Conservation (phyloP, 92 coral and sea anemone species). For the Hydrozoanthus gracilis region DNA sequence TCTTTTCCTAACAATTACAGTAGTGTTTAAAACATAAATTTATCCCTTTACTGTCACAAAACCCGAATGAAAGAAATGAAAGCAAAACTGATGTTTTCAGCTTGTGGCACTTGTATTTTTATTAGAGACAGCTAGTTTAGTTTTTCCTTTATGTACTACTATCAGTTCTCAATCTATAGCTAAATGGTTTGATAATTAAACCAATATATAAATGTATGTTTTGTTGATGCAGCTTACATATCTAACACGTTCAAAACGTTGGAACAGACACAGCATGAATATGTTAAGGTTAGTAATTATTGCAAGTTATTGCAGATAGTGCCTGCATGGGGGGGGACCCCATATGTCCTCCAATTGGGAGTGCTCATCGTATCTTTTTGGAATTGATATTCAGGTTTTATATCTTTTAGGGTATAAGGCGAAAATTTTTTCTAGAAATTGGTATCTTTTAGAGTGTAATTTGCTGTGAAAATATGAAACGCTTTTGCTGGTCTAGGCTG, state of each 20-base stretch:
- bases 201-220: neutral
- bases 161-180: neutral
- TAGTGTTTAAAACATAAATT: no score
- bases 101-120: neutral
- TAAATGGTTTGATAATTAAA: neutral
- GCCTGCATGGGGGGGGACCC: neutral
- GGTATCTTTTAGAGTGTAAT: neutral
- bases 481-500: no score
- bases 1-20: no score
- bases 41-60: no score
- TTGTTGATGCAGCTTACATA: constrained; percentile 70
- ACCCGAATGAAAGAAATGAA: neutral
- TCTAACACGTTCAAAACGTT: constrained; percentile 80
- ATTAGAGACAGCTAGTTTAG: no score
- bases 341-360: neutral
- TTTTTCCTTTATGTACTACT: neutral
- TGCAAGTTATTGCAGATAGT: neutral
- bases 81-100: neutral
- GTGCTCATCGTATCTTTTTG: neutral
- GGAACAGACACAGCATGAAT: constrained; percentile 95
- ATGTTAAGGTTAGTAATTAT: constrained; percentile 76
- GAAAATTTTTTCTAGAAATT: neutral
- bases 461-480: no score
- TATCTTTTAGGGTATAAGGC: neutral
- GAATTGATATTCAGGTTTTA: neutral